Evolutionary conservation across 2,113 vertebrate genomes (phyloP).

Genomic region (Trogon melanurus): DNA sequence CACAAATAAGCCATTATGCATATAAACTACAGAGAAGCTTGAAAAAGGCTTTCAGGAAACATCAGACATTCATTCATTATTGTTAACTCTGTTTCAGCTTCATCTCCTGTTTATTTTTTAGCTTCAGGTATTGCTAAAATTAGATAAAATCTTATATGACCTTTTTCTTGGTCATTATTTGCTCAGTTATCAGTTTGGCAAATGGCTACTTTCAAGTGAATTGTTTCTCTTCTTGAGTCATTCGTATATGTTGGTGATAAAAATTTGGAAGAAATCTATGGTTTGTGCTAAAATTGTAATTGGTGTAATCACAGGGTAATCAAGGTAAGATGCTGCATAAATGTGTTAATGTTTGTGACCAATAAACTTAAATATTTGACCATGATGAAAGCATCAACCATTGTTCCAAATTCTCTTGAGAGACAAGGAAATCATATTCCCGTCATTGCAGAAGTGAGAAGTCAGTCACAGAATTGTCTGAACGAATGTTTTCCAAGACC

Average conservation of each 20-base stretch:
- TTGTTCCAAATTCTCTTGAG: background rate
- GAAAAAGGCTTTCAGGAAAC: background rate
- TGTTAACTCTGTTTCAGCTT: background rate
- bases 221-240: background rate
- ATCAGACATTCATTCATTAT: background rate
- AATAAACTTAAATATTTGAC: background rate
- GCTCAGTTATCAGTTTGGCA: background rate
- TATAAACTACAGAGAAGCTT: background rate
- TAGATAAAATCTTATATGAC: accelerated
- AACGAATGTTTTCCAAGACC: background rate
- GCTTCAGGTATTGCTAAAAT: background rate
- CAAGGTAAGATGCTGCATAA: background rate
- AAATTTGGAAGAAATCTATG: background rate
- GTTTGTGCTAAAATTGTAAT: background rate
- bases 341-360: background rate
- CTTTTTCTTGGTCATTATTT: background rate
- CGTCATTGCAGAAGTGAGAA: background rate
- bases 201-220: background rate
- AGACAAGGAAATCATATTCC: background rate
- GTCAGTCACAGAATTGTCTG: background rate
- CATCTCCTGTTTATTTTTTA: background rate
- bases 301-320: background rate
- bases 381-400: background rate
- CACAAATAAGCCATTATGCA: background rate
- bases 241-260: background rate